Evolutionary conservation across 2,797 vertebrate genomes (phyloP).

Genomic region (Amblyraja radiata): DNA sequence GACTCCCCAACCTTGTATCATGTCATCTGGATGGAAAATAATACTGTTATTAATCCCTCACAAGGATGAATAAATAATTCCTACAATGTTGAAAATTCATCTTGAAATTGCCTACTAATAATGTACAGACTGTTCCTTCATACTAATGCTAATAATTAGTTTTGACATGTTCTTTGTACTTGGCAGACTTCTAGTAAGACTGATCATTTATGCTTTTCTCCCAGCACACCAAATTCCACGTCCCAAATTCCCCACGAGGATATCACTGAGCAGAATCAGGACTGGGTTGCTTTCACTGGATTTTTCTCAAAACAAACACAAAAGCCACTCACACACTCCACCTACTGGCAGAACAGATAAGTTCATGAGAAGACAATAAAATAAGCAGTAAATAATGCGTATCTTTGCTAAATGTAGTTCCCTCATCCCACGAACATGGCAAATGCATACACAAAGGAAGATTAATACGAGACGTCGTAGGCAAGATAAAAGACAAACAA

Average conservation of each 20-base stretch:
- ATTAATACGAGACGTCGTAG: no score
- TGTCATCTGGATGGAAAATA: not conserved
- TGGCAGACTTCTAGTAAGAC: not conserved
- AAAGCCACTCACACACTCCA: not conserved
- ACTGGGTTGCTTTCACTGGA: not conserved
- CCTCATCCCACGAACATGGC: not conserved
- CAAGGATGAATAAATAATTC: not conserved
- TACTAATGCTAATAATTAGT: not conserved
- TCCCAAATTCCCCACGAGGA: not conserved
- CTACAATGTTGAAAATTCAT: not conserved
- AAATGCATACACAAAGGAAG: not conserved
- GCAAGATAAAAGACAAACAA: not conserved
- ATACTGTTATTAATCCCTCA: not conserved
- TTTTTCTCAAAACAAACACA: not conserved
- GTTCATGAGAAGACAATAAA: not conserved
- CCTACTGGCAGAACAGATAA: constrained; percentile 14
- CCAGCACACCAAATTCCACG: not conserved
- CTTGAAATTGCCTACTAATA: not conserved
- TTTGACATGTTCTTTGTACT: not conserved
- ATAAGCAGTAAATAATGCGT: not conserved
- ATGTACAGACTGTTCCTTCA: not conserved
- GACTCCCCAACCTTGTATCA: not conserved
- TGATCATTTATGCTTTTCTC: not conserved
- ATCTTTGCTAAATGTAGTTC: not conserved
- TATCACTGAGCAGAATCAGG: not conserved